Evolutionary conservation across 2,113 vertebrate species (phyloP), one percentile per base, ranked within the genome.

Genomic region (Triplophysa siluroides): DNA sequence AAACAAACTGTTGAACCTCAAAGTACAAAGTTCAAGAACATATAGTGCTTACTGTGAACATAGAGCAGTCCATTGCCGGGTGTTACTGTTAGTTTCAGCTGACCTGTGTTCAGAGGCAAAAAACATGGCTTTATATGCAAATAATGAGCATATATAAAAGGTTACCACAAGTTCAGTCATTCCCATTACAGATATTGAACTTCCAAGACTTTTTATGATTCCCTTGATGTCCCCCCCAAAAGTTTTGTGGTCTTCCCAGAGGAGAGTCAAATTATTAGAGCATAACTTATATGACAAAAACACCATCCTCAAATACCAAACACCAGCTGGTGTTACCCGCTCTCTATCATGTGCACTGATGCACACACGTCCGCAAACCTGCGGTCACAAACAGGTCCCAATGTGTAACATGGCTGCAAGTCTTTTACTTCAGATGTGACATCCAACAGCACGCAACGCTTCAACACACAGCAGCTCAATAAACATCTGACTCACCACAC

Each of bases 401-500:
- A 7, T 60, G 19, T 43, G 26, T 12, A 54, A 60, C 8, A 74
- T 9, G 2, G 14, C 18, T 21, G 38, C 8, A 58, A 47, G 41
- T n/a, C 26, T 56, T 52, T 38, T 54, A 12, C 47, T 50, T 14
- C 11, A 16, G 47, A 50, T 58, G 7, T 58, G 19, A 58, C n/a
- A 58, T 21, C 54, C 9, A 58, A 58, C 8, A 69, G 60, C 21
- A 19, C 2, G 19, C 38, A 8, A 41, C 1, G 58, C 11, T 12
- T 68, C 24, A 63, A 64, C 41, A 72, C 29, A 24, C 0, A 69
- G 11, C 60, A 19, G 13, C 10, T 54, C 45, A 26, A 38, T 45
- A 56, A 41, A 19, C 9, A 50, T 21, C 16, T 58, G 54, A 21
- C 86, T 91, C 89, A 95, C 94, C 94, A 24, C 90, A 91, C 0